Evolutionary conservation across 1,140 invertebrate species (phyloP).

Genomic region (Bemisia tabaci): DNA sequence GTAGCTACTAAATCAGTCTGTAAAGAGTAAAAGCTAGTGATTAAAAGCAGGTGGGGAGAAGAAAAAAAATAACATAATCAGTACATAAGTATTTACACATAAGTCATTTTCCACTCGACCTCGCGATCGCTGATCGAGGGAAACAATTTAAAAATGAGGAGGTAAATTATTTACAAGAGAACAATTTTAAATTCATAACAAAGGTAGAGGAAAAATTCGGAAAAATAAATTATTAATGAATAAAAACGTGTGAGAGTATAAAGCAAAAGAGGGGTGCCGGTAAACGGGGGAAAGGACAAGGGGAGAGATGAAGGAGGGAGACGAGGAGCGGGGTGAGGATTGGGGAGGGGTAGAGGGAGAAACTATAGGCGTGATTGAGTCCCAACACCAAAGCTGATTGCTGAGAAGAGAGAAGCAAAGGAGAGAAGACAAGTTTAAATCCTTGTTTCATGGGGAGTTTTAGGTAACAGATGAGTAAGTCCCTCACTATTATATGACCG

Average conservation of each 20-base stretch:
- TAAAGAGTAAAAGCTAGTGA: not conserved
- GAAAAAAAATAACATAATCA: no score
- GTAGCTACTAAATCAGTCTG: no score
- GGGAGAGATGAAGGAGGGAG: no score
- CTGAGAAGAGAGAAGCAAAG: constrained; percentile 12
- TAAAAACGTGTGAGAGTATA: constrained; percentile 5
- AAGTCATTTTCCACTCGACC: not conserved
- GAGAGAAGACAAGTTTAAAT: constrained; percentile 35
- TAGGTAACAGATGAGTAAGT: constrained; percentile 33
- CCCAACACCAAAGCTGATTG: constrained; percentile 6
- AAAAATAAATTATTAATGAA: constrained; percentile 3
- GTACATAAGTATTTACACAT: not conserved
- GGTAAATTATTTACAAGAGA: not conserved
- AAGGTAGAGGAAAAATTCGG: constrained; percentile 8
- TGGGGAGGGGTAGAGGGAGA: no score
- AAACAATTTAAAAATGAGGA: no score
- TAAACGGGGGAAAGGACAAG: constrained; percentile 11
- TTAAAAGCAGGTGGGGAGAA: not conserved
- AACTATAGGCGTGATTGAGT: no score
- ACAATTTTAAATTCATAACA: no score
- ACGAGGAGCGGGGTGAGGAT: no score
- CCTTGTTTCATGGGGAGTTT: constrained; percentile 55
- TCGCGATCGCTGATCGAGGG: no score
- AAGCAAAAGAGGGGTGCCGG: constrained; percentile 5
- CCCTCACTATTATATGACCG: constrained; percentile 19